phyloP scores from a whole-genome alignment of 2,888 invertebrate species.

The Halictus ligatus region DNA sequence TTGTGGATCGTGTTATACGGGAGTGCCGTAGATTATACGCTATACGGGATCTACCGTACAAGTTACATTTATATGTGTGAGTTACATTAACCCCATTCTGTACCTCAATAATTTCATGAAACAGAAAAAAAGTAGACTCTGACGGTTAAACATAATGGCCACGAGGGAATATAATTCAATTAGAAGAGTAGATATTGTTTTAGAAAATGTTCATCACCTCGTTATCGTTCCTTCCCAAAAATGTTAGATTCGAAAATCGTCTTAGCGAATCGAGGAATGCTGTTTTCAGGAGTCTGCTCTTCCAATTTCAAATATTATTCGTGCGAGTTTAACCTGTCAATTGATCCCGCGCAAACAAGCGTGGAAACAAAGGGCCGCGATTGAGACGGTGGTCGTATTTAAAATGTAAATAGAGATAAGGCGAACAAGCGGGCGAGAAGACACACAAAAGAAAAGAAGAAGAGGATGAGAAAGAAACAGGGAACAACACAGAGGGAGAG shows the following conservation, averaged over 20 bases:
- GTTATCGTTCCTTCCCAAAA: neutral
- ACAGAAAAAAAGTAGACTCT: too few relatives aligned
- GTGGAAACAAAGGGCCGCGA: neutral
- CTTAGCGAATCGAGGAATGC: neutral
- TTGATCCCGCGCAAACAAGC: neutral
- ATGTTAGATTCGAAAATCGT: neutral
- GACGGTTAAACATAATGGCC: too few relatives aligned
- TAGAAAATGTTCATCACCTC: neutral
- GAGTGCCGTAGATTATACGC: too few relatives aligned
- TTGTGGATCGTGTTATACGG: too few relatives aligned
- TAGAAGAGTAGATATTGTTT: neutral
- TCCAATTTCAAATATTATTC: neutral
- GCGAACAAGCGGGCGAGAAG: neutral
- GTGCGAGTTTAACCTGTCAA: neutral
- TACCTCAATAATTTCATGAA: too few relatives aligned
- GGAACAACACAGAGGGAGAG: neutral
- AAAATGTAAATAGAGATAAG: constrained; percentile 7
- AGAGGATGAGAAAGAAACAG: neutral
- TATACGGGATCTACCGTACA: too few relatives aligned
- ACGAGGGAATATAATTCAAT: too few relatives aligned
- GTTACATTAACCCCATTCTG: too few relatives aligned
- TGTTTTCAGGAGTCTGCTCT: neutral
- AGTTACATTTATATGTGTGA: too few relatives aligned
- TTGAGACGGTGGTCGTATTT: neutral
- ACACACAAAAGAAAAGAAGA: neutral